Conservation (phyloP, 2,113 vertebrate species). For the Oreochromis aureus region DNA sequence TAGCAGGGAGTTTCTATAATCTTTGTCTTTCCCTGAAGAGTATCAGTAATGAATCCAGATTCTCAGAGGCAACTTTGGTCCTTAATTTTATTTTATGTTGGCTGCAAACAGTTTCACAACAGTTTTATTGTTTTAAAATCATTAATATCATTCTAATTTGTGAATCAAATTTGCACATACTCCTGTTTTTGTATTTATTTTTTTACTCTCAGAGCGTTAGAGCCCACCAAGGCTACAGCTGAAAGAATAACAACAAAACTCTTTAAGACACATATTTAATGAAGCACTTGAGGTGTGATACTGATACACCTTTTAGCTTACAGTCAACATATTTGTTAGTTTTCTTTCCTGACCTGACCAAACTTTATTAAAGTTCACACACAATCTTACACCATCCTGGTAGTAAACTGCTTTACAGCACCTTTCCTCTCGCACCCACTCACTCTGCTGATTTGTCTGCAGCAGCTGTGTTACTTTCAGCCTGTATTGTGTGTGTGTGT, state of each 20-base stretch:
- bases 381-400: accelerated
- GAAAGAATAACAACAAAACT: neutral
- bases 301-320: neutral
- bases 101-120: neutral
- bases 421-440: neutral
- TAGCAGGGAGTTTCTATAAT: neutral
- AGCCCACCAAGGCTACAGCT: accelerated
- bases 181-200: neutral
- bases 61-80: neutral
- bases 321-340: neutral
- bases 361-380: accelerated
- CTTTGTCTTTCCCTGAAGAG: neutral
- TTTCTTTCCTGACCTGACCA: neutral
- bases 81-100: neutral
- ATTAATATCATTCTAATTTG: neutral
- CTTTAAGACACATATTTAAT: neutral
- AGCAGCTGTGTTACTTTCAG: neutral
- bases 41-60: accelerated
- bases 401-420: neutral
- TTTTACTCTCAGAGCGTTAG: neutral
- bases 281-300: neutral
- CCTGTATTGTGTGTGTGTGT: neutral
- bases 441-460: neutral
- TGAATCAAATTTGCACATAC: neutral
- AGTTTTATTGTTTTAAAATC: neutral